phyloP scores from a whole-genome alignment of 2,113 vertebrate genomes.

The Dermatemys mawii region DNA sequence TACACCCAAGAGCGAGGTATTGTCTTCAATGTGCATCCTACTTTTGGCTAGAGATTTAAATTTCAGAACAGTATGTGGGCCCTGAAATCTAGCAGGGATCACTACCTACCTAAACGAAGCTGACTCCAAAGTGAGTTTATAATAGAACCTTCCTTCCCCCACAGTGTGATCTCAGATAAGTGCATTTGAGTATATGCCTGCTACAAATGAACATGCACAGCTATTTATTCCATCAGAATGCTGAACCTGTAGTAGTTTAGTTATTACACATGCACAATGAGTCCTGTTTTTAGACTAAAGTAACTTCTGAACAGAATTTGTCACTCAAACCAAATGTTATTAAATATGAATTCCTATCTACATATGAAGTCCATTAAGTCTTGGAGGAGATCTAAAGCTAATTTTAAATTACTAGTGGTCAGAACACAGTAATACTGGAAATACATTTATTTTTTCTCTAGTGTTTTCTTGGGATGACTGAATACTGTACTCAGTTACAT shows the following conservation, averaged over 20 bases:
- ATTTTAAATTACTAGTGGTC: neutral
- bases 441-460: neutral
- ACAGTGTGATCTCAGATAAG: neutral
- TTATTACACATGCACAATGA: neutral
- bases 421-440: neutral
- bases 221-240: neutral
- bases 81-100: neutral
- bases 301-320: neutral
- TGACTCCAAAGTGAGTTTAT: neutral
- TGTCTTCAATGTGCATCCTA: neutral
- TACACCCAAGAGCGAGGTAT: neutral
- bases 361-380: neutral
- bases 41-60: neutral
- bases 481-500: neutral
- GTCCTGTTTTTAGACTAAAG: neutral
- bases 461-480: neutral
- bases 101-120: fast-evolving
- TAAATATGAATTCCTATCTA: neutral
- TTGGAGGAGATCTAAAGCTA: neutral
- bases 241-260: neutral
- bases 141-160: neutral
- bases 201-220: neutral
- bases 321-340: neutral
- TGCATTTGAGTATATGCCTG: neutral
- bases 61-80: neutral